Evolutionary conservation across 2,797 vertebrate genomes (phyloP).

Genomic region (Manis crassicaudata): DNA sequence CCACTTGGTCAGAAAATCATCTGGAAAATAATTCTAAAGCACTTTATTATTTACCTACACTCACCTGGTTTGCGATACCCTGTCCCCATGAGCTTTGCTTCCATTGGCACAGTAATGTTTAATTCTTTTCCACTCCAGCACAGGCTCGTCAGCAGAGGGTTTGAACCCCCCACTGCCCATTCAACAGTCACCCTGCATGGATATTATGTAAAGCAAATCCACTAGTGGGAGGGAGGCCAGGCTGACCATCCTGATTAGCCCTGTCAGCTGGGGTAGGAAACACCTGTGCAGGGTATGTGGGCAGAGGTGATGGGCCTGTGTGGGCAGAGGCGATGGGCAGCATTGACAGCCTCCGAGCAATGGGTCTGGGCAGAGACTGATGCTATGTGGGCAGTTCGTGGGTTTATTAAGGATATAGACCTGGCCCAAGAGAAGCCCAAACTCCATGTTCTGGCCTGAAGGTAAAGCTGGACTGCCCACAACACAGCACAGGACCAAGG

Average conservation of each 20-base stretch:
- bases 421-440: slow-evolving; percentile 56
- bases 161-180: slow-evolving; percentile 37
- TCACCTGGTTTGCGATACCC: neutral
- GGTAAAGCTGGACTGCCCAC: slow-evolving; percentile 43
- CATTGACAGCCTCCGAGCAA: neutral
- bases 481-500: slow-evolving; percentile 61
- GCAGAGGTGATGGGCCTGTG: slow-evolving; percentile 37
- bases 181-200: slow-evolving; percentile 45
- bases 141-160: neutral
- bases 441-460: slow-evolving; percentile 65
- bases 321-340: slow-evolving; percentile 44
- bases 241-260: slow-evolving; percentile 68
- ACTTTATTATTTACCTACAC: neutral
- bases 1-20: neutral
- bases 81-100: neutral
- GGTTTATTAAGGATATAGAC: slow-evolving; percentile 54
- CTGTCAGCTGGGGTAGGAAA: slow-evolving; percentile 58
- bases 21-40: neutral
- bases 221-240: slow-evolving; percentile 35
- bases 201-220: slow-evolving; percentile 72
- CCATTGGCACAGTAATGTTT: neutral
- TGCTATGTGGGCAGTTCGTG: slow-evolving; percentile 39
- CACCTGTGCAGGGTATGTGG: slow-evolving; percentile 38
- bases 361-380: slow-evolving; percentile 69
- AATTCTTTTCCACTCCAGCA: neutral